Evolutionary conservation across 1,140 invertebrate species (phyloP), one percentile per base, ranked within the genome.

Genomic region (Dermatophagoides farinae): DNA sequence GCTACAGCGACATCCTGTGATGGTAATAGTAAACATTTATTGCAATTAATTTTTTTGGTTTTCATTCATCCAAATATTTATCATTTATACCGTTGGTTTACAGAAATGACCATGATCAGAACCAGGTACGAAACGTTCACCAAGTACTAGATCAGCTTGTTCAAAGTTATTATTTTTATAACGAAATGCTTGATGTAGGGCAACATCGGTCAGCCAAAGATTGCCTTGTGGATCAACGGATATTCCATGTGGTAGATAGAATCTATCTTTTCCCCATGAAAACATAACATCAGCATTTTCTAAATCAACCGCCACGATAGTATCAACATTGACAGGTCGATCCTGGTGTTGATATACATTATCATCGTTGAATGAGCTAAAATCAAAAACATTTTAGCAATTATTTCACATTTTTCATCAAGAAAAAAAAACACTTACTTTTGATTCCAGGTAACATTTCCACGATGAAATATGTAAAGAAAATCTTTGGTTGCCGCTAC

Each of bases 181-280:
- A 25, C 52, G 64, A 25, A 62, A 60, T 60, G 93, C 88, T 74
- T 96, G 92, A 73, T 97, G 92, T 60, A 91, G 71, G 1, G 85
- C 92, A 1, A 88, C 84, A 75, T 97, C 92, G 0, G 92, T 97
- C 16, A 91, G 69, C 72, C 72, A 76, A n/a, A 67, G 58, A 16
- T 41, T 44, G 51, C 83, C 81, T 40, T 80, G 70, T 16, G 73
- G 70, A 70, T 95, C 90, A 22, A 93, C 78, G 41, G 85, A 88
- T 31, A 97, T 77, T 11, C 90, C 90, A 74, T 97, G 92, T 0
- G 91, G 92, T 70, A 97, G 75, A 69, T 85, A 92, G 75, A 95
- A 96, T 58, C 84, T 87, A 66, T 84, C 79, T 64, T 76, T 76
- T 22, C 89, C 89, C 82, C 86, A 89, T 67, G 79, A 74, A 61